A percentile compares a stretch with the other conserved stretches of the same genome.
These are phyloP conservation scores for Hecatera dysodea DNA, from an alignment of 2,888 invertebrate species.

Conservation along the genomic window DNA sequence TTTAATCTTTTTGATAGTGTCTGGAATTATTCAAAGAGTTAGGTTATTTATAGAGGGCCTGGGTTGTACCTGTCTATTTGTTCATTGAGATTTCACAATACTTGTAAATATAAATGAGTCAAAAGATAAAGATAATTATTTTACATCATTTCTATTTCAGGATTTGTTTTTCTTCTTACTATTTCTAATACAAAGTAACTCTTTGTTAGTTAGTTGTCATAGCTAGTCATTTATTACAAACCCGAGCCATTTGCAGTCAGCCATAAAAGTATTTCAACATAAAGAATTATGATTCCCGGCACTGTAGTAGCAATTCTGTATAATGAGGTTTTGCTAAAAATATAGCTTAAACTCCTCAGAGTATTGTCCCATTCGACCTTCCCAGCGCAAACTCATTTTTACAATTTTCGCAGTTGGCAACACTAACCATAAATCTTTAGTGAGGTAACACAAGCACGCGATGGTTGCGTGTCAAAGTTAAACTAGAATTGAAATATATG, in stretches of 20 bases:
- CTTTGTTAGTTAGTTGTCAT: slow-evolving; percentile 38
- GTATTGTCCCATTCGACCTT: slow-evolving; percentile 51
- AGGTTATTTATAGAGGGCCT: background rate
- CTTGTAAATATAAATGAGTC: background rate
- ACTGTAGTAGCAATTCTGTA: slow-evolving; percentile 18
- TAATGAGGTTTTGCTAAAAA: slow-evolving; percentile 40
- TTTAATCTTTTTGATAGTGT: slow-evolving; percentile 11
- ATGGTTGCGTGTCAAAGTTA: slow-evolving; percentile 59
- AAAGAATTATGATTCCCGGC: slow-evolving; percentile 36
- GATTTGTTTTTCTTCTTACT: slow-evolving; percentile 10
- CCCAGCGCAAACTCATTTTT: slow-evolving; percentile 43
- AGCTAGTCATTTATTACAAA: slow-evolving; percentile 36
- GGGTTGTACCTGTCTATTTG: background rate
- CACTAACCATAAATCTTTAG: slow-evolving; percentile 55
- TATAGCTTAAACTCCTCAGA: slow-evolving; percentile 21
- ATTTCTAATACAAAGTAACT: slow-evolving; percentile 32
- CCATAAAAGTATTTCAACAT: slow-evolving; percentile 41
- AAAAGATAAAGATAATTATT: background rate
- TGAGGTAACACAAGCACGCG: slow-evolving; percentile 60
- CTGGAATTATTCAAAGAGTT: slow-evolving; percentile 17
- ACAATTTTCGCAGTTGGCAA: slow-evolving; percentile 53
- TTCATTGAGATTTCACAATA: background rate
- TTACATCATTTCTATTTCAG: slow-evolving; percentile 13
- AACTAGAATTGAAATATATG: slow-evolving; percentile 53
- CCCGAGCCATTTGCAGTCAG: slow-evolving; percentile 28